Evolutionary conservation across 2,113 vertebrate genomes (phyloP), one percentile per base, ranked within the genome.

Genomic region (Lonchura striata): DNA sequence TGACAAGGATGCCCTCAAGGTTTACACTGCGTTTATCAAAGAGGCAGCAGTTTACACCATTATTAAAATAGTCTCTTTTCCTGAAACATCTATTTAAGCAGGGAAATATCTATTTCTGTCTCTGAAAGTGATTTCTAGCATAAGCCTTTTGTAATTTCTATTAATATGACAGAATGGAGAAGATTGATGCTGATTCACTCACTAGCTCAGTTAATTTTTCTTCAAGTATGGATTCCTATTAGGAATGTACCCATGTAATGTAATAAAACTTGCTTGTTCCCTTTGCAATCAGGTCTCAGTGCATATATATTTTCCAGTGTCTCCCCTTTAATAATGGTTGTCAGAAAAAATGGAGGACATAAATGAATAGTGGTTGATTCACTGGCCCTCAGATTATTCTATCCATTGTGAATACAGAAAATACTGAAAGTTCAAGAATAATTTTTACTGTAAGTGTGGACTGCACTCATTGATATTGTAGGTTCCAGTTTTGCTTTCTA

Each of bases 31-130:
- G 28, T 68, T 93, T 96, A 94, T 88, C 60, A 94, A 88, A 63
- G 70, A 88, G 82, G 75, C 66, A 82, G 70, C 68, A 85, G 92
- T 93, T 96, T 95, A 82, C 71, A 82, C 66, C 84, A 77, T 97
- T 94, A 97, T 97, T 98, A 97, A 97, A 97, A 84, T 18, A 92
- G 86, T 92, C 95, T 95, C 92, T 96, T 97, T 97, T 96, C 94
- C 91, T 96, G 86, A 91, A 95, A 95, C 95, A 97, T 95, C 69
- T 77, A 94, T 93, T 97, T 93, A 94, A 96, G 80, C 57, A 94
- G 33, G 72, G 33, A 54, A 92, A 93, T 90, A 95, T 92, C 92
- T 77, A 94, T 97, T 97, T 94, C 90, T 57, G 64, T 78, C 96
- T 96, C 94, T 2, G 4, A 95, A 96, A 98, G 82, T 96, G 95